Conservation (phyloP, 1,140 invertebrate species). For the Melitaea cinxia region DNA sequence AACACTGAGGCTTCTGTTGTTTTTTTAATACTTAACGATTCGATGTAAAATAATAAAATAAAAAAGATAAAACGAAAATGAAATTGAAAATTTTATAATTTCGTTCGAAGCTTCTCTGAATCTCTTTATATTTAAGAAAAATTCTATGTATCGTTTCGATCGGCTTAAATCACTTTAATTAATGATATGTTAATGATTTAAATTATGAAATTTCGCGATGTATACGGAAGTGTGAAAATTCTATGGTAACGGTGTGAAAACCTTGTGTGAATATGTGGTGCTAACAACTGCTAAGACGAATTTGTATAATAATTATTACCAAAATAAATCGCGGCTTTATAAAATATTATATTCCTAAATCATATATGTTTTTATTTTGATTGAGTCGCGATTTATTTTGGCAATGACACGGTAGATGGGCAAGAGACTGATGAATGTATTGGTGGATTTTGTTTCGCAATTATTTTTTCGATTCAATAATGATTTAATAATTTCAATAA, state of each 20-base stretch:
- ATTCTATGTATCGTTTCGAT: not conserved
- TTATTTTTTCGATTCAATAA: slow-evolving; percentile 10
- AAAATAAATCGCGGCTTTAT: slow-evolving; percentile 15
- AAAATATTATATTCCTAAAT: not conserved
- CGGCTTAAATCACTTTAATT: not conserved
- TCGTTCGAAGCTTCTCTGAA: not conserved
- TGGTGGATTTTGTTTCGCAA: slow-evolving; percentile 2
- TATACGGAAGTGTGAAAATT: slow-evolving; percentile 3
- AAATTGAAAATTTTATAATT: not conserved
- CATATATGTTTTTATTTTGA: not conserved
- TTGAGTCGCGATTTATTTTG: slow-evolving; percentile 16
- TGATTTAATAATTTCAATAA: slow-evolving; percentile 75
- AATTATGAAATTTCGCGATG: not conserved
- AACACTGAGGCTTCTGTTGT: slow-evolving; percentile 15
- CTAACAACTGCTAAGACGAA: slow-evolving; percentile 55
- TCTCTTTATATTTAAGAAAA: slow-evolving; percentile 2
- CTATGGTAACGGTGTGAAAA: slow-evolving; percentile 26
- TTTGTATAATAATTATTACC: slow-evolving; percentile 19
- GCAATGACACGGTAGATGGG: slow-evolving; percentile 27
- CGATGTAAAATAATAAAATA: not conserved
- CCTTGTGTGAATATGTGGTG: slow-evolving; percentile 55
- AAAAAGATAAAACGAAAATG: not conserved
- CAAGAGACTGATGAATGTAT: slow-evolving; percentile 21
- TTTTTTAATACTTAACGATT: not conserved
- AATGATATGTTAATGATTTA: not conserved